Conservation (phyloP, 2,113 vertebrate genomes). For the Galbula dea region DNA sequence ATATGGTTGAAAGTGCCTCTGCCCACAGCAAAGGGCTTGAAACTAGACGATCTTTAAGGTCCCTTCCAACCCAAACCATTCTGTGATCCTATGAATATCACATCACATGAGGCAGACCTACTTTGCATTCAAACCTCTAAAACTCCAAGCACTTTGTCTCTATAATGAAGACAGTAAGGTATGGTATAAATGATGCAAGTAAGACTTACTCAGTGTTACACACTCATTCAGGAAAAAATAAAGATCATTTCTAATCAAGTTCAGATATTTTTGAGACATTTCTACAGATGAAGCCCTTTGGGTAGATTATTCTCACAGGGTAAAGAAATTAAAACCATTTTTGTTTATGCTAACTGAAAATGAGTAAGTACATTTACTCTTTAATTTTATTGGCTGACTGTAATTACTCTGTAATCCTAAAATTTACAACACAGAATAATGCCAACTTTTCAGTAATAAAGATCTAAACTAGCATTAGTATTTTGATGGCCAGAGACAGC, state of each 20-base stretch:
- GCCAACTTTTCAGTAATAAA: constrained; percentile 42
- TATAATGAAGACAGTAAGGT: not conserved
- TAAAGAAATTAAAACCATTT: not conserved
- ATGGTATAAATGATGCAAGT: not conserved
- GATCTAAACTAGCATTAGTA: not conserved
- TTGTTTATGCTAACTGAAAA: not conserved
- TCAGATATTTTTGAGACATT: not conserved
- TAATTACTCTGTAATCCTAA: not conserved
- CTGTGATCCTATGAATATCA: not conserved
- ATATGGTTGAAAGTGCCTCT: not conserved
- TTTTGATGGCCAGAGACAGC: constrained; percentile 1
- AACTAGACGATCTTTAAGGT: not conserved
- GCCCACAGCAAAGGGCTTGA: not conserved
- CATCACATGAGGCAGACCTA: not conserved
- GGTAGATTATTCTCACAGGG: not conserved
- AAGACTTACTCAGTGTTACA: not conserved
- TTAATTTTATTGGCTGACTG: not conserved
- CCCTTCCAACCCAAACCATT: not conserved
- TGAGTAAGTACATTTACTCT: not conserved
- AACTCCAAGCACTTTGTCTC: not conserved
- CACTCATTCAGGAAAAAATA: not conserved
- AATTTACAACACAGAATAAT: not conserved
- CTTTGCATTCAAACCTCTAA: not conserved
- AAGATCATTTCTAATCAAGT: not conserved
- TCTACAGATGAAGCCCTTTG: not conserved